Evolutionary conservation across 2,113 vertebrate genomes (phyloP).

Genomic region (Amblyopsis rosae): DNA sequence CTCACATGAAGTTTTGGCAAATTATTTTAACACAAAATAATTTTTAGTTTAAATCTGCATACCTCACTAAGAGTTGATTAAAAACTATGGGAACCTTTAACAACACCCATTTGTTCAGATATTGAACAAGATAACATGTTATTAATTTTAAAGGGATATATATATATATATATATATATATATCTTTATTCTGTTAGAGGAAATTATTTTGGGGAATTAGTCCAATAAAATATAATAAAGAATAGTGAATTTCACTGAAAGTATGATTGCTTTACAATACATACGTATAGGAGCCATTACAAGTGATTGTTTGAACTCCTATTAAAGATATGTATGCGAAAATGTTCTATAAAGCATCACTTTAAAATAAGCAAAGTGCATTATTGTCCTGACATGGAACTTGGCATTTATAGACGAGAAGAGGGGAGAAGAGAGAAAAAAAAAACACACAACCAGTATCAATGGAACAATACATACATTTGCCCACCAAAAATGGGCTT

Average conservation of each 20-base stretch:
- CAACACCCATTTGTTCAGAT: too few relatives aligned
- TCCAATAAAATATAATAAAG: background rate
- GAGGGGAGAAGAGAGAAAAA: too few relatives aligned
- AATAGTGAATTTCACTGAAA: background rate
- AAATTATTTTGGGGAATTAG: background rate
- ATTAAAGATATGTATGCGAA: constrained; percentile 18
- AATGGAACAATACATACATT: constrained; percentile 28
- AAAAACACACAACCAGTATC: constrained; percentile 24
- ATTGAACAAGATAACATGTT: too few relatives aligned
- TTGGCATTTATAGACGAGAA: constrained; percentile 39
- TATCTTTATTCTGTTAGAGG: background rate
- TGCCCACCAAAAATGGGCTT: constrained; percentile 8
- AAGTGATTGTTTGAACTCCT: background rate
- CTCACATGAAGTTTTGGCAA: constrained; percentile 60
- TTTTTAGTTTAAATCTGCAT: constrained; percentile 21
- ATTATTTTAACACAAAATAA: constrained; percentile 7
- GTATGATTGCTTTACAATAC: too few relatives aligned
- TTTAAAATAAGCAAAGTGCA: constrained; percentile 51
- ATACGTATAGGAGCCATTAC: too few relatives aligned
- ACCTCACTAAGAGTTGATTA: constrained; percentile 14
- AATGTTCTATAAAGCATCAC: constrained; percentile 39
- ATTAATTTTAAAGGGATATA: too few relatives aligned
- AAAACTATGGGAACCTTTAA: background rate
- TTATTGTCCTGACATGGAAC: constrained; percentile 33
- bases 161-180: background rate